Base-by-base conservation (phyloP, 2,888 invertebrate genomes). In the Pediacus dermestoides region DNA sequence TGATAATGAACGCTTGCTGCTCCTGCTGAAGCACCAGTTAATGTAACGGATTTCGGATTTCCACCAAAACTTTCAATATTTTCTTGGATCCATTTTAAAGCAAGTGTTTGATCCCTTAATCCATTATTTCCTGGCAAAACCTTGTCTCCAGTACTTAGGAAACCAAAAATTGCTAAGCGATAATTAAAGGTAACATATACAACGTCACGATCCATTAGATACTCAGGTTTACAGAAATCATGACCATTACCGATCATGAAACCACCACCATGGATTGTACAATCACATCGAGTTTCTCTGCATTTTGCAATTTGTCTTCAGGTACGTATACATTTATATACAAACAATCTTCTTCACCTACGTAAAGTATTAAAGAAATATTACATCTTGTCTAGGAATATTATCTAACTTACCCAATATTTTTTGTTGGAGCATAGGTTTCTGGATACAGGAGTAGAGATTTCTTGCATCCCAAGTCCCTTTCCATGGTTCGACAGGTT, bases 1-100 rank as follows among this genome's bases (percentile, higher is more conserved):
- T 85, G 85, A 47, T 82, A 77, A 60, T 85, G 83, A 0, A 81
- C 82, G 49, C 84, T 80, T 2, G 79, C 82, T 18, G 78, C 84
- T 0, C 86, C 86, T 0, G 85, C 80, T 2, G 84, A 84, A 53
- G 76, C 73, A 2, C 86, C 86, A 1, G 76, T 62, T 2, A 85
- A 58, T 0, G 82, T 80, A 14, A 85, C 72, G 41, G 77, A 77
- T 27, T 77, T 73, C 1, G 82, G 75, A 67, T 85, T 76, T 0
- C 85, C 85, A 2, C 81, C 81, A 52, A 86, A 85, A 58, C 70
- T 70, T 46, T 74, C 67, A 41, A 85, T 81, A 60, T 85, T 81
- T 26, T 74, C 64, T 39, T 77, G 75, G 0, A 83, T 67, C 84
- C 84, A 86, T 45, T 74, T 73, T 26, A 86, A 62, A 0, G 83